These are phyloP conservation scores for Standfussiana lucernea DNA, from an alignment of 2,888 invertebrate species.

Conservation along the genomic window DNA sequence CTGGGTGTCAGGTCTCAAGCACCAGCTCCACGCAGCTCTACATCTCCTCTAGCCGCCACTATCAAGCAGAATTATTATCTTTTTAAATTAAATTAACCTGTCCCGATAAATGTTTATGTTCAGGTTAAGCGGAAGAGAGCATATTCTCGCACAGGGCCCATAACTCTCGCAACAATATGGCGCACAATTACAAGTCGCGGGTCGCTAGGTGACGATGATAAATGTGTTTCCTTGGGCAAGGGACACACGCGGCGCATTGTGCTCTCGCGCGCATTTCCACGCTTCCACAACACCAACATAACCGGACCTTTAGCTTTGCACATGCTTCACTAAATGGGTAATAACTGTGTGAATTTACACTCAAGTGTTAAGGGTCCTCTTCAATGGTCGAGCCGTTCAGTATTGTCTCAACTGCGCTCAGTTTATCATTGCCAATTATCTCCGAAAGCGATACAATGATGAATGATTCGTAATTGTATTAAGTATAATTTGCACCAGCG, in stretches of 20 bases:
- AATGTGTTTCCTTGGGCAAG: slow-evolving; percentile 85
- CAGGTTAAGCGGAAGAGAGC: slow-evolving; percentile 82
- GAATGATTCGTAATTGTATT: slow-evolving; percentile 71
- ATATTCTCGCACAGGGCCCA: slow-evolving; percentile 79
- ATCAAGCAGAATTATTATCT: slow-evolving; percentile 44
- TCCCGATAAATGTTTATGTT: slow-evolving; percentile 64
- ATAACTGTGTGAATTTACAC: slow-evolving; percentile 61
- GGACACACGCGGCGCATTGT: slow-evolving; percentile 79
- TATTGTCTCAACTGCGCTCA: slow-evolving; percentile 64
- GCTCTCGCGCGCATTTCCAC: slow-evolving; percentile 68
- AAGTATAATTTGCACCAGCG: slow-evolving; percentile 68
- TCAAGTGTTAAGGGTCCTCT: slow-evolving; percentile 51
- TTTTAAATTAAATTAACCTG: slow-evolving; percentile 61
- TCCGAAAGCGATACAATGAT: slow-evolving; percentile 73
- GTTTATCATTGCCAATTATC: slow-evolving; percentile 74
- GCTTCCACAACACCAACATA: slow-evolving; percentile 67
- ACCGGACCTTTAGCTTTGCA: slow-evolving; percentile 62
- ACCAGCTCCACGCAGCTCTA: background rate
- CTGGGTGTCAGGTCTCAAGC: background rate
- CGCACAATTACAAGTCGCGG: slow-evolving; percentile 88
- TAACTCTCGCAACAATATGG: slow-evolving; percentile 89
- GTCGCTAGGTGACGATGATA: slow-evolving; percentile 88
- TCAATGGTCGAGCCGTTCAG: slow-evolving; percentile 58
- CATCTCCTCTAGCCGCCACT: slow-evolving; percentile 38
- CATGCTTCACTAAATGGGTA: slow-evolving; percentile 60